Conservation (phyloP, 2,888 invertebrate genomes). For the Hydrotaea diabolus region DNA sequence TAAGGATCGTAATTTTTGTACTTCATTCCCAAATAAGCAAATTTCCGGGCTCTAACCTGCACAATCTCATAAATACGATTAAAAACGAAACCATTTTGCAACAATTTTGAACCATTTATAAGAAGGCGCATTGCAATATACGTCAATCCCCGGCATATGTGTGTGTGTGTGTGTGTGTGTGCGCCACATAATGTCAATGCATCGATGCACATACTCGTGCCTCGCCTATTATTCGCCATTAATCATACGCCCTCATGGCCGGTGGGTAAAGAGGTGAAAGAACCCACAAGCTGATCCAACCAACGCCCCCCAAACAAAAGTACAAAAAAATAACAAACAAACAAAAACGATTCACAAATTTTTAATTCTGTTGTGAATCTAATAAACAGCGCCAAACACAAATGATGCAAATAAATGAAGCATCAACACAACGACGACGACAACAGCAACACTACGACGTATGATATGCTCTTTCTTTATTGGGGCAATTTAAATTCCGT, state of each 20-base stretch:
- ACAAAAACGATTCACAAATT: slow-evolving; percentile 14
- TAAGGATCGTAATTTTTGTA: too few species aligned
- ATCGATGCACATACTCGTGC: too few species aligned
- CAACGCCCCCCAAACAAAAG: background rate
- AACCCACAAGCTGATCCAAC: background rate
- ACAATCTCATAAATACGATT: too few species aligned
- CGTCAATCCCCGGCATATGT: too few species aligned
- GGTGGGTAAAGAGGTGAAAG: slow-evolving; percentile 9
- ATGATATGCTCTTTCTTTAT: slow-evolving; percentile 10
- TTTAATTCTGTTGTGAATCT: slow-evolving; percentile 26
- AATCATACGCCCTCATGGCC: background rate
- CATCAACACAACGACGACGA: background rate
- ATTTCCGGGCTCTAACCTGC: too few species aligned
- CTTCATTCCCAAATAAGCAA: too few species aligned
- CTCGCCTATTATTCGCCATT: background rate
- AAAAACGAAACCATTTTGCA: too few species aligned
- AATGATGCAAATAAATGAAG: slow-evolving; percentile 18
- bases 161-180: too few species aligned
- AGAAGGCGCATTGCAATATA: too few species aligned
- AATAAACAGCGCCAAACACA: slow-evolving; percentile 59
- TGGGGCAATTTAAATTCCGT: slow-evolving; percentile 25
- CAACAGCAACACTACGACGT: background rate
- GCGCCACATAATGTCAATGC: too few species aligned
- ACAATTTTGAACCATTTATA: too few species aligned
- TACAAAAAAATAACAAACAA: background rate